Base-by-base conservation (phyloP, 2,888 invertebrate genomes). In the Acrobasis suavella region DNA sequence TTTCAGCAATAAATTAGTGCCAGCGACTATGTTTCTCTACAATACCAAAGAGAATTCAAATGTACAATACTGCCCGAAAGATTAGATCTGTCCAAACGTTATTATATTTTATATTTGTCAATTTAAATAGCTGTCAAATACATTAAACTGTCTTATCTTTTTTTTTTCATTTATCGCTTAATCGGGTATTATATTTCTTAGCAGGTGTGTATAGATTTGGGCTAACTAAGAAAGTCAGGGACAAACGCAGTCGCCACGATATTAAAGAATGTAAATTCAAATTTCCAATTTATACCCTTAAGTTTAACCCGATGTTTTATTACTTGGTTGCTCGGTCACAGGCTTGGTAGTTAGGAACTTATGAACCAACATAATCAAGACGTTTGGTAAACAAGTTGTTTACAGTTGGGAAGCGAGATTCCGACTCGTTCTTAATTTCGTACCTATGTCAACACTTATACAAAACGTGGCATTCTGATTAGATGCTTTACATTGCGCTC, bases 131-230 rank as follows among this genome's bases (percentile, higher is more conserved):
- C 14, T 14, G 14, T 7, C 12, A 42, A 14, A 42, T 10, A 42
- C 14, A 42, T 12, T 7, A 22, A 1, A 22, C 22, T 42, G 9
- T 12, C 2, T 32, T 32, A 32, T 32, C 7, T 32, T 42, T 42
- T 42, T 51, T 17, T 51, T 2, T 51, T 9, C 12, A 17, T 15
- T 15, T 38, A 56, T 17, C 42, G 14, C 39, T 17, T 16, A 42
- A 42, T 16, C 42, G 16, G 15, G 39, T 16, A 42, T n/a, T n/a
- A n/a, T n/a, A n/a, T 17, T 39, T 55, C 39, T 39, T 42, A 39
- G 42, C 56, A 14, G 54, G 15, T 55, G 38, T 32, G 52, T 55
- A 64, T 68, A 56, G 62, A 60, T 54, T 74, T 74, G 62, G 68
- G 66, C 67, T 69, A 58, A 58, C 38, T 17, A 63, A 46, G 17